Base-by-base conservation (phyloP, 2,888 invertebrate genomes). In the Agrotis segetum region DNA sequence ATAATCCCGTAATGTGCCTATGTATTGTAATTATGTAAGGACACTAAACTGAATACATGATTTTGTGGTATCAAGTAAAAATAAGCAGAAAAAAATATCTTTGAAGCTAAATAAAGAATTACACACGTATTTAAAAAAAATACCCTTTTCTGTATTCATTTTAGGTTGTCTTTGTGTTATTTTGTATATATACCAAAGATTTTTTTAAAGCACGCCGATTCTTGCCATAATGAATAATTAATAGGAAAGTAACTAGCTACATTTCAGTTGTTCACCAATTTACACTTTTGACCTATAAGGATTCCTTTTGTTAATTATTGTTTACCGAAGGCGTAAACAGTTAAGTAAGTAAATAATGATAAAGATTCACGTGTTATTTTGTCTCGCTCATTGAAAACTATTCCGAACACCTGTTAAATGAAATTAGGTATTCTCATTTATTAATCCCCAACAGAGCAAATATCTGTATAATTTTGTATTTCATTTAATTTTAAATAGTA, bases 1-100 rank as follows among this genome's bases (percentile, higher is more conserved):
- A 67, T 79, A 85, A 83, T 77, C 85, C 88, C 87, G 81, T 79
- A 87, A 88, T 84, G 87, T 87, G 87, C 87, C 87, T 87, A 83
- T 79, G 82, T 86, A 82, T 81, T 83, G 65, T 75, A 80, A 79
- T 74, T 69, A 71, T 63, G 59, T 68, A 21, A 58, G n/a, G 64
- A 67, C 40, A 47, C 58, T 62, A 65, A 82, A 59, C 13, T 78
- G 64, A 82, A 78, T 82, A 59, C 79, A 65, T 6, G 67, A 53
- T 13, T 50, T 13, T 40, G 13, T 46, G 58, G 66, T 60, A 74
- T 49, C 29, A 40, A 14, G 4, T 17, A 13, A 16, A 56, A 55
- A 55, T n/a, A 11, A 29, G 5, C 6, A 56, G 3, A 16, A 34
- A 55, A 29, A n/a, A 7, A 29, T 2, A n/a, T n/a, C n/a, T n/a